phyloP scores from a whole-genome alignment of 2,888 invertebrate species.

The Oscheius onirici region DNA sequence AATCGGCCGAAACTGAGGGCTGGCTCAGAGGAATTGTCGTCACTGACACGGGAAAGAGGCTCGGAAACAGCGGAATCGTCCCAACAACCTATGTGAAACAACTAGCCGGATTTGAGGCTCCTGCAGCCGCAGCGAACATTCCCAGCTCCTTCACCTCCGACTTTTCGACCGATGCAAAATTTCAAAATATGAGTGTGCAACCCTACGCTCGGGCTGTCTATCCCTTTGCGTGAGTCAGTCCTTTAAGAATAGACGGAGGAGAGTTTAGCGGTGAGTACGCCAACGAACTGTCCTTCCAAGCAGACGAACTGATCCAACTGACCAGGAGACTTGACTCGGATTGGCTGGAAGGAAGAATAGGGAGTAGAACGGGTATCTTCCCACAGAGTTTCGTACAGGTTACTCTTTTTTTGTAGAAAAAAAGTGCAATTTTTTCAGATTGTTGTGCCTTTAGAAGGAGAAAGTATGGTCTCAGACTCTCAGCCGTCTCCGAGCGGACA shows the following conservation, averaged over 20 bases:
- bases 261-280: constrained; percentile 58
- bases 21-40: constrained; percentile 32
- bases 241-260: too few relatives aligned
- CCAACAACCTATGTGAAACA: constrained; percentile 32
- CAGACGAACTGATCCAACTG: constrained; percentile 59
- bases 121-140: constrained; percentile 28
- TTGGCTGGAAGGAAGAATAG: constrained; percentile 57
- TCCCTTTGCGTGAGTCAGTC: constrained; percentile 49
- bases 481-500: constrained; percentile 15
- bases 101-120: constrained; percentile 26
- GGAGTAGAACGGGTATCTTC: constrained; percentile 47
- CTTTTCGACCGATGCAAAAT: constrained; percentile 38
- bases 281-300: constrained; percentile 59
- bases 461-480: not conserved
- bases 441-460: constrained; percentile 39
- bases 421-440: constrained; percentile 34
- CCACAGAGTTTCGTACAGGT: constrained; percentile 46
- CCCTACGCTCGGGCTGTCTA: constrained; percentile 53
- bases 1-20: constrained; percentile 17
- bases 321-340: constrained; percentile 51
- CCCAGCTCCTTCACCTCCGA: constrained; percentile 51
- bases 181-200: constrained; percentile 33
- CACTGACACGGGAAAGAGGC: constrained; percentile 34
- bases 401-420: not conserved
- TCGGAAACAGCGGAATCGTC: constrained; percentile 28